Percentiles rank a stretch among this genome's conserved stretches.
Evolutionary conservation across 1,140 invertebrate species (phyloP).

Genomic region (Diorhabda carinulata): DNA sequence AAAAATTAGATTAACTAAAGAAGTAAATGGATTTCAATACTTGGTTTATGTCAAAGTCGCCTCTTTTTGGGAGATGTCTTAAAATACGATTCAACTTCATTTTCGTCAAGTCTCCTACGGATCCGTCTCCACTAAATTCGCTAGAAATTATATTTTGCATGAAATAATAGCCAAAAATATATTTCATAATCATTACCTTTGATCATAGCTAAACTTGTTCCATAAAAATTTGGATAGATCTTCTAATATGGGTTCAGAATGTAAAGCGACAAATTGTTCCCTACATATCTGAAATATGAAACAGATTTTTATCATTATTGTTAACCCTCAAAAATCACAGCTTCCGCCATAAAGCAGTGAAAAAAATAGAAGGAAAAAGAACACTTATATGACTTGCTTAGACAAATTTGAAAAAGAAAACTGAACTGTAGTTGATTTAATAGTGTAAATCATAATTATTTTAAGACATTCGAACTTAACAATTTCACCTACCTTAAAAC

Average conservation of each 20-base stretch:
- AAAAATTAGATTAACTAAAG: conserved; percentile 60
- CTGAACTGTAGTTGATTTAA: too few species aligned
- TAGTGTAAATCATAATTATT: too few species aligned
- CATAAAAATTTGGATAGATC: conserved; percentile 76
- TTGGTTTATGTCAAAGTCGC: conserved; percentile 69
- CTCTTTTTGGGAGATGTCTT: conserved; percentile 63
- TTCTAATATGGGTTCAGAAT: conserved; percentile 89
- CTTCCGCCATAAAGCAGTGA: too few species aligned
- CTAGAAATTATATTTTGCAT: conserved; percentile 44
- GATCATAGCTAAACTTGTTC: conserved; percentile 60
- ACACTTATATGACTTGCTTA: too few species aligned
- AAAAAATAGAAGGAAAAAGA: too few species aligned
- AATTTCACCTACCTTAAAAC: too few species aligned
- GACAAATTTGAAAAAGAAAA: too few species aligned
- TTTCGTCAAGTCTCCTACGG: conserved; percentile 53
- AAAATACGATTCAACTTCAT: conserved; percentile 61
- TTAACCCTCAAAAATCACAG: too few species aligned
- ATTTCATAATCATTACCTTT: conserved; percentile 51
- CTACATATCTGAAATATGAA: conserved; percentile 72
- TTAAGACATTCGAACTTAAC: too few species aligned
- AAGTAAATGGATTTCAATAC: conserved; percentile 79
- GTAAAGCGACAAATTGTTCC: conserved; percentile 92
- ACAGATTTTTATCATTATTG: too few species aligned
- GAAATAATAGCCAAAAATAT: neutral
- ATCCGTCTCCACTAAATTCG: conserved; percentile 53